Evolutionary conservation across 2,888 invertebrate genomes (phyloP).

Genomic region (Nycteola revayana): DNA sequence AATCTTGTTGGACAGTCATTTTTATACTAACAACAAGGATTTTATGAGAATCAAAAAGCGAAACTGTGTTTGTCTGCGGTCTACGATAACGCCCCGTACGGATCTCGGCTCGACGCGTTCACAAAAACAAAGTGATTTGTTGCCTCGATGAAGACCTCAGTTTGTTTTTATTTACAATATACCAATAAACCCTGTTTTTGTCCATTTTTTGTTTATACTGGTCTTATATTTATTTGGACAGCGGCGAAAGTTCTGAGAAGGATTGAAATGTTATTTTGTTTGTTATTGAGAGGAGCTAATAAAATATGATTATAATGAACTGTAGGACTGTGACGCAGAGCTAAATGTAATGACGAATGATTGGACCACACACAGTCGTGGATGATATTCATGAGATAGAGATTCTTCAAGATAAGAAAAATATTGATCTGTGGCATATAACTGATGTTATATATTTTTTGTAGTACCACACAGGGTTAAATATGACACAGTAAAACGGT

Average conservation of each 20-base stretch:
- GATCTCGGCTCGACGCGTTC: slow-evolving; percentile 11
- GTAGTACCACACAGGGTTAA: too few species aligned
- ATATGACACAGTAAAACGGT: too few species aligned
- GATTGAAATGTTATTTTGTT: slow-evolving; percentile 25
- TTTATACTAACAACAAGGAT: slow-evolving; percentile 35
- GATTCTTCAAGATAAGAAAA: too few species aligned
- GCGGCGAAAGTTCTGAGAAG: slow-evolving; percentile 23
- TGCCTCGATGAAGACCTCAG: slow-evolving; percentile 56
- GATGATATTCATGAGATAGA: neutral
- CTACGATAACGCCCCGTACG: slow-evolving; percentile 35
- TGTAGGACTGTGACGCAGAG: slow-evolving; percentile 8
- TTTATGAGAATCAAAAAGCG: slow-evolving; percentile 40
- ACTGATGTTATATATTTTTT: too few species aligned
- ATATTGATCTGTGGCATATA: too few species aligned
- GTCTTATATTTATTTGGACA: slow-evolving; percentile 15
- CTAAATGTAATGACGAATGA: slow-evolving; percentile 10
- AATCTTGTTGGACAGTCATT: slow-evolving; percentile 36
- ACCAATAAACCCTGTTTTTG: slow-evolving; percentile 33
- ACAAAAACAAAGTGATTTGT: slow-evolving; percentile 68
- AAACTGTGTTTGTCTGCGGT: slow-evolving; percentile 45
- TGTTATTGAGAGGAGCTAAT: slow-evolving; percentile 15
- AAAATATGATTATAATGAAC: slow-evolving; percentile 21
- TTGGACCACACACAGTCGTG: slow-evolving; percentile 24
- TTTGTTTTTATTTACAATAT: slow-evolving; percentile 53
- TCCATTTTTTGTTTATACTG: slow-evolving; percentile 28